These are phyloP conservation scores for Automeris io DNA, from an alignment of 2,888 invertebrate species.

Conservation along the genomic window DNA sequence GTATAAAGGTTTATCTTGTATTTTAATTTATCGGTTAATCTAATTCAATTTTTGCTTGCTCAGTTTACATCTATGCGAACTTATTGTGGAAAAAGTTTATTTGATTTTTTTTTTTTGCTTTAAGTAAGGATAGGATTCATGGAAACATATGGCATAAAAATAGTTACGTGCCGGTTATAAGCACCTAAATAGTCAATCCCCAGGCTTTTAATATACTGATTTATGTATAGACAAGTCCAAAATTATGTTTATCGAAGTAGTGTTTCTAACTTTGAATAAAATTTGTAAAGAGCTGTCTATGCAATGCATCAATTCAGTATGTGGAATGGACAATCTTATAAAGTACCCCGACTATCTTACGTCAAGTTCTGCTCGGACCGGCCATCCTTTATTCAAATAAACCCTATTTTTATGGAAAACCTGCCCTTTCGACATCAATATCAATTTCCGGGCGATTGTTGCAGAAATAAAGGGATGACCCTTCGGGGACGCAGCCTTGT, in stretches of 20 bases:
- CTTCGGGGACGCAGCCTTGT: constrained; percentile 59
- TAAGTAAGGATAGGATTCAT: no score
- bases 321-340: constrained; percentile 57
- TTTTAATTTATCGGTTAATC: no score
- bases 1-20: no score
- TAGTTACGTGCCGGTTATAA: no score
- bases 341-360: constrained; percentile 53
- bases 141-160: no score
- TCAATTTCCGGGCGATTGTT: constrained; percentile 76
- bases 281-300: constrained; percentile 27
- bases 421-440: constrained; percentile 76
- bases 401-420: constrained; percentile 77
- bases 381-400: constrained; percentile 77
- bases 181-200: no score
- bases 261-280: constrained; percentile 12
- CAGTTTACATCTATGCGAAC: background rate
- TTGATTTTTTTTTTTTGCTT: no score
- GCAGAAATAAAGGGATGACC: constrained; percentile 77
- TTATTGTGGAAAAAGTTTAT: background rate
- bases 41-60: background rate
- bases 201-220: no score
- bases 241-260: background rate
- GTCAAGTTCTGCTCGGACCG: constrained; percentile 55
- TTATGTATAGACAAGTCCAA: no score
- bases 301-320: constrained; percentile 42